Evolutionary conservation across 1,140 invertebrate species (phyloP).

Genomic region (Pseudomyrmex cubaensis): DNA sequence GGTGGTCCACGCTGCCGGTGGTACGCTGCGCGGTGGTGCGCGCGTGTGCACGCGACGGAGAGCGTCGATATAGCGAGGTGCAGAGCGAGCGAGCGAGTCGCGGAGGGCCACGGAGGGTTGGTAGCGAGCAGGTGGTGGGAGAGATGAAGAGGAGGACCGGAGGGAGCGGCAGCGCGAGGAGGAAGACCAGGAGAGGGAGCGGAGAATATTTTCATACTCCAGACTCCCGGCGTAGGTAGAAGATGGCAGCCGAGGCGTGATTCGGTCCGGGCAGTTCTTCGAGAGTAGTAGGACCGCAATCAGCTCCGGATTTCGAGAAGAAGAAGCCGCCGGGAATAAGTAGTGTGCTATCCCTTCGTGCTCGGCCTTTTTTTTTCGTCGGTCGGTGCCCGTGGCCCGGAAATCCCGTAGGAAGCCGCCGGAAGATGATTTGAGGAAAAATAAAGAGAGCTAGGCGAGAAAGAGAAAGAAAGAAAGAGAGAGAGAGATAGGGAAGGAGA

Average conservation of each 20-base stretch:
- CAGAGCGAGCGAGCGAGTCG: constrained; percentile 58
- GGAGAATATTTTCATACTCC: constrained; percentile 84
- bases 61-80: background rate
- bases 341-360: constrained; percentile 56
- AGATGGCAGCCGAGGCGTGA: constrained; percentile 84
- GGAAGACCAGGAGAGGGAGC: constrained; percentile 66
- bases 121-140: constrained; percentile 65
- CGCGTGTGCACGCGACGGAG: constrained; percentile 26
- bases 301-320: constrained; percentile 47
- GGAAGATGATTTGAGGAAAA: constrained; percentile 35
- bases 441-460: background rate
- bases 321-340: constrained; percentile 47
- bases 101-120: constrained; percentile 15
- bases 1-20: constrained; percentile 78
- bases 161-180: constrained; percentile 56
- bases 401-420: constrained; percentile 29
- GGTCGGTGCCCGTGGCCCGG: constrained; percentile 33
- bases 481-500: constrained; percentile 29
- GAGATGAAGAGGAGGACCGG: constrained; percentile 48
- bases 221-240: constrained; percentile 83
- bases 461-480: constrained; percentile 5
- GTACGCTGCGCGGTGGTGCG: constrained; percentile 56
- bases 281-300: constrained; percentile 72
- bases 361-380: constrained; percentile 38
- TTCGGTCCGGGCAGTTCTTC: constrained; percentile 77